These are phyloP conservation scores for Uropsilus gracilis DNA, from an alignment of 2,113 vertebrate genomes.

Conservation along the genomic window DNA sequence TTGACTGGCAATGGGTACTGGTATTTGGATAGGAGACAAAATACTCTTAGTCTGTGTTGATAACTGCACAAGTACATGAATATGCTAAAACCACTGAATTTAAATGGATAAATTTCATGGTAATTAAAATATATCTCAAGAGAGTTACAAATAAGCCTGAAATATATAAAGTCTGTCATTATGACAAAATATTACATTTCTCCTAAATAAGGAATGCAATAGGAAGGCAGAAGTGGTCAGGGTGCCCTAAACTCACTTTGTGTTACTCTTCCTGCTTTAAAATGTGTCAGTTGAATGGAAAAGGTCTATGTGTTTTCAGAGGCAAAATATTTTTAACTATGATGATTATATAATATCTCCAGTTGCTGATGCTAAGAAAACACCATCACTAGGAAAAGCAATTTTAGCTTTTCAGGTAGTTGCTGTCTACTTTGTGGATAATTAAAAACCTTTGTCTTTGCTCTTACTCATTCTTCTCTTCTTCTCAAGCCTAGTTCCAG, in stretches of 20 bases:
- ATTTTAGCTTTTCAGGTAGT: not conserved
- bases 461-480: not conserved
- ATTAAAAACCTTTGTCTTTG: not conserved
- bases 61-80: not conserved
- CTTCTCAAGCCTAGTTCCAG: not conserved
- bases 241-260: not conserved
- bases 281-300: not conserved
- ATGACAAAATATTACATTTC: not conserved
- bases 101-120: not conserved
- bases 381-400: rapidly evolving
- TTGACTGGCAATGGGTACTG: not conserved
- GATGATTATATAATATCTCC: not conserved
- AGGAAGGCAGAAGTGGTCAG: not conserved
- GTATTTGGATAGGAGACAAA: not conserved
- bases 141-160: not conserved
- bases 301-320: not conserved
- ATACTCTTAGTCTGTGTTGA: not conserved
- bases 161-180: not conserved
- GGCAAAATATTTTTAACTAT: not conserved
- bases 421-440: not conserved
- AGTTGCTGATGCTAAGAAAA: not conserved
- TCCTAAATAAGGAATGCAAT: not conserved
- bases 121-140: not conserved
- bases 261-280: not conserved
- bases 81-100: not conserved